phyloP scores from a whole-genome alignment of 1,140 invertebrate genomes.

The Lasaia peninsularis region DNA sequence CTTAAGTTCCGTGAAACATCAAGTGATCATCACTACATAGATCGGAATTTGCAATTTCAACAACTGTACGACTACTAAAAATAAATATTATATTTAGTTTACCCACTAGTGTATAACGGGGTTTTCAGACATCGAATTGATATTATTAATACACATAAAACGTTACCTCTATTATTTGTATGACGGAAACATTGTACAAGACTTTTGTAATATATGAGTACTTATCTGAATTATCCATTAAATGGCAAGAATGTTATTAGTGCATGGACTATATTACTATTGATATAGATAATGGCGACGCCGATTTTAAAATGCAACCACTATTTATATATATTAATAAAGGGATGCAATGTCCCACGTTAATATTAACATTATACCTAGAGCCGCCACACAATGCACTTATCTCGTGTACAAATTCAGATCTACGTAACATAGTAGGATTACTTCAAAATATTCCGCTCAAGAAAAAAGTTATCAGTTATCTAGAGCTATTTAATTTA shows the following conservation, averaged over 20 bases:
- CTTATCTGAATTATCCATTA: background rate
- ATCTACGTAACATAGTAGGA: constrained; percentile 38
- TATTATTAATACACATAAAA: too few relatives aligned
- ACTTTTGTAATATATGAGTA: too few relatives aligned
- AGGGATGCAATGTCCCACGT: background rate
- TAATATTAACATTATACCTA: background rate
- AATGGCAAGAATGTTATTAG: constrained; percentile 1
- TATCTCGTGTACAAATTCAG: constrained; percentile 43
- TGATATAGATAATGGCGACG: background rate
- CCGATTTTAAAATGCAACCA: background rate
- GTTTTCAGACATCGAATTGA: background rate
- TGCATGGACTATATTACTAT: background rate
- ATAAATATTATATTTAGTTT: background rate
- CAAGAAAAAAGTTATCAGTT: constrained; percentile 3
- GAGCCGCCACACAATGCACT: background rate
- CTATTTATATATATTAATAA: background rate
- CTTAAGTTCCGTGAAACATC: constrained; percentile 24
- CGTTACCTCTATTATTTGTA: too few relatives aligned
- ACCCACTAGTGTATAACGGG: background rate
- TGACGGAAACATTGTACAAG: too few relatives aligned
- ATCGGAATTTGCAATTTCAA: constrained; percentile 44
- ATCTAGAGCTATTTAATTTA: constrained; percentile 12
- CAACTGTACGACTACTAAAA: background rate
- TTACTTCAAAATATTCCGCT: constrained; percentile 1
- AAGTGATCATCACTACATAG: constrained; percentile 43